A percentile compares a stretch with the other conserved stretches of the same genome.
Conservation (phyloP, 1,140 invertebrate genomes). For the Planococcus citri region DNA sequence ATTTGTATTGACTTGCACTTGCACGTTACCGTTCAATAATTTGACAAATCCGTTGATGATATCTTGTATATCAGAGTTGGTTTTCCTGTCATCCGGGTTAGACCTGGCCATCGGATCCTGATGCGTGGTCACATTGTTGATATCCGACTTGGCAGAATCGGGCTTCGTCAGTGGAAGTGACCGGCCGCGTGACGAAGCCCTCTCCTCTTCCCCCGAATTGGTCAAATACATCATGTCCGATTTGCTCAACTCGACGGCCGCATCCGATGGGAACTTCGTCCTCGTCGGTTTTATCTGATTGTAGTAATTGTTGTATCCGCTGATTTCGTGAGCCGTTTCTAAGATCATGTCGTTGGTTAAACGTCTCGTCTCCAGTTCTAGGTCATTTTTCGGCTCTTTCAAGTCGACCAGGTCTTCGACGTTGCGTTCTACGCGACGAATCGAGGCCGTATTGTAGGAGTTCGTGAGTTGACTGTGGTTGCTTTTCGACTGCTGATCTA, state of each 20-base stretch:
- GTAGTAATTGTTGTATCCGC: conserved; percentile 5
- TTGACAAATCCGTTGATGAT: conserved; percentile 83
- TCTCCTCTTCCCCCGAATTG: conserved; percentile 25
- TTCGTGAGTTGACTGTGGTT: not conserved
- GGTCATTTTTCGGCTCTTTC: not conserved
- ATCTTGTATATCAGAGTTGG: conserved; percentile 70
- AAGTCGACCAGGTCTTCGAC: not conserved
- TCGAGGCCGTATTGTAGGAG: not conserved
- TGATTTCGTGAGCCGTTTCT: conserved; percentile 1
- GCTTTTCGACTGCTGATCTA: not conserved
- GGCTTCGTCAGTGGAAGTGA: conserved; percentile 25
- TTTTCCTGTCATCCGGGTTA: conserved; percentile 33
- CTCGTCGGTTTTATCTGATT: not conserved
- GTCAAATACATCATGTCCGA: not conserved
- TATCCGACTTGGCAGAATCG: conserved; percentile 16
- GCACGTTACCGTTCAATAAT: conserved; percentile 73
- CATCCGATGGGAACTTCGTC: not conserved
- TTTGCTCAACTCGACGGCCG: not conserved
- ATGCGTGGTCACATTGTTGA: conserved; percentile 33
- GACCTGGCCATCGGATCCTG: conserved; percentile 31
- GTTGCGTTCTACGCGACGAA: not conserved
- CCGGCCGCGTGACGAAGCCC: conserved; percentile 26
- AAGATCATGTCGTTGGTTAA: conserved; percentile 12
- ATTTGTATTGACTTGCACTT: conserved; percentile 53
- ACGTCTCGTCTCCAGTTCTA: conserved; percentile 4